phyloP scores from a whole-genome alignment of 2,797 vertebrate species.

The Anisognathus igniventris region DNA sequence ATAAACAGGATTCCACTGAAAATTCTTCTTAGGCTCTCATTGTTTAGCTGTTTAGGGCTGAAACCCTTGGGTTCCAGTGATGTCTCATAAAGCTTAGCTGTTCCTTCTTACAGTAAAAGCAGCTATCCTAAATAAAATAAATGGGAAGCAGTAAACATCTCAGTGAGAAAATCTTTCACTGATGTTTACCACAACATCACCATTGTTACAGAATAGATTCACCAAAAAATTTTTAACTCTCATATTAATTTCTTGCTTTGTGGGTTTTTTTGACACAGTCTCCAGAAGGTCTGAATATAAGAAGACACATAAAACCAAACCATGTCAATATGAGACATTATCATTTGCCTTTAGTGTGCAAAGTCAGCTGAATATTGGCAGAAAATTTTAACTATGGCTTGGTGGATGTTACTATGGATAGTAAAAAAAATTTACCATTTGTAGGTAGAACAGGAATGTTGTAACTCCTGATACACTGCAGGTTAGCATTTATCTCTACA shows the following conservation, averaged over 20 bases:
- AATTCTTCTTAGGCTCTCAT: neutral
- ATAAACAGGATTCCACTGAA: slow-evolving; percentile 26
- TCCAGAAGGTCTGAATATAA: neutral
- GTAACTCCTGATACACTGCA: neutral
- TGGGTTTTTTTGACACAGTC: neutral
- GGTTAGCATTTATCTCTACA: neutral
- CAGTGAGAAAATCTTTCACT: neutral
- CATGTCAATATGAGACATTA: neutral
- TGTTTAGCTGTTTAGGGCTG: neutral
- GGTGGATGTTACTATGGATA: neutral
- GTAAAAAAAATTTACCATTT: neutral
- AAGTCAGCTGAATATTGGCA: neutral
- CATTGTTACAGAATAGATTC: neutral
- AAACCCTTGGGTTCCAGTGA: neutral
- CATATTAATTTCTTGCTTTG: neutral
- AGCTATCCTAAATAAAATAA: neutral
- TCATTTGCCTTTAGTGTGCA: neutral
- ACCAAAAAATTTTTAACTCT: neutral
- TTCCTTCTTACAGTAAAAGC: neutral
- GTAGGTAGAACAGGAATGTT: neutral
- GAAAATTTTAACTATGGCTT: neutral
- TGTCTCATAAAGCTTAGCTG: neutral
- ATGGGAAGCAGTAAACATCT: neutral
- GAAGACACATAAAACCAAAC: neutral
- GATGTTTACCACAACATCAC: neutral